phyloP scores from a whole-genome alignment of 2,797 vertebrate genomes.

The Mastacembelus armatus region DNA sequence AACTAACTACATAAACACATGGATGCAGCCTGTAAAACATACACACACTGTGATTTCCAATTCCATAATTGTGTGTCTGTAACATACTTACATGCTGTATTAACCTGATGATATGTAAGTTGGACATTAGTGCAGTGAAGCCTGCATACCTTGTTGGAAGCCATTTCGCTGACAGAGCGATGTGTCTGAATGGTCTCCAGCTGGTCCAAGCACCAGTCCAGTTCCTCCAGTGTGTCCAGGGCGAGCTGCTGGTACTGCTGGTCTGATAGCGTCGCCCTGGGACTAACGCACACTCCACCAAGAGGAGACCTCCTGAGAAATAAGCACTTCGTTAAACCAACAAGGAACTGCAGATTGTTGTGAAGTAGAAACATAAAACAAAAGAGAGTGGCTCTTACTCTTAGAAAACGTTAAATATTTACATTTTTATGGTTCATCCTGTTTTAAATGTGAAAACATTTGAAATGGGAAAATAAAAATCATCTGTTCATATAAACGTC shows the following conservation, averaged over 20 bases:
- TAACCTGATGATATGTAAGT: neutral
- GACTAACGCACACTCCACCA: conserved; percentile 82
- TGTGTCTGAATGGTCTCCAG: conserved; percentile 87
- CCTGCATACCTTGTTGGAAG: conserved; percentile 81
- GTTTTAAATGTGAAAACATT: no score
- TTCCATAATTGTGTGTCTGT: no score
- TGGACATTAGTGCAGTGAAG: neutral
- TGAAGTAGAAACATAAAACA: no score
- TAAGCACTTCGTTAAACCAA: neutral
- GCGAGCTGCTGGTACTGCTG: conserved; percentile 87
- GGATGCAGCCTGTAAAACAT: no score
- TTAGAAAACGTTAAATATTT: no score
- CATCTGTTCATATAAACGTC: no score
- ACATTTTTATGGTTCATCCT: no score
- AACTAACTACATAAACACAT: no score
- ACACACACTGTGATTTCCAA: no score
- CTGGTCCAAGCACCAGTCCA: conserved; percentile 89
- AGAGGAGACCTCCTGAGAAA: conserved; percentile 84
- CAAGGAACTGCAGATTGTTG: neutral
- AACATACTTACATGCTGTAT: no score
- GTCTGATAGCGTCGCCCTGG: conserved; percentile 86
- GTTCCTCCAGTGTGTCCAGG: conserved; percentile 85
- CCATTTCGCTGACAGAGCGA: conserved; percentile 87
- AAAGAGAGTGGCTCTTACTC: no score
- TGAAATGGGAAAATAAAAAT: no score